phyloP scores from a whole-genome alignment of 1,140 invertebrate species.

The Nomia melanderi region DNA sequence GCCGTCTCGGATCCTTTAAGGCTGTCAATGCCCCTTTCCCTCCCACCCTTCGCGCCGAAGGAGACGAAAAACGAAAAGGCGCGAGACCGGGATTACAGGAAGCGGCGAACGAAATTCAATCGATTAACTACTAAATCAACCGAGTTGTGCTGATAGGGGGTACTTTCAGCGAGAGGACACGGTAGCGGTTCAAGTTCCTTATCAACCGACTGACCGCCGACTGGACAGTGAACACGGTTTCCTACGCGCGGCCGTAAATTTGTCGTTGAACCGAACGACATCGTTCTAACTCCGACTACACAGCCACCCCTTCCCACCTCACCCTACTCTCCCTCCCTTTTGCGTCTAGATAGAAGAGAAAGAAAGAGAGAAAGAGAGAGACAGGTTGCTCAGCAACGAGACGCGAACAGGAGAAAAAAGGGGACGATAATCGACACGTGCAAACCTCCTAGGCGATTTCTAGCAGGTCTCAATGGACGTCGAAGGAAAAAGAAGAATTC shows the following conservation, averaged over 20 bases:
- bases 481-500: not conserved
- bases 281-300: not conserved
- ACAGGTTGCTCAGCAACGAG: too few relatives aligned
- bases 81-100: not conserved
- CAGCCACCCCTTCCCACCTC: not conserved
- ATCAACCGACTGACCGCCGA: not conserved
- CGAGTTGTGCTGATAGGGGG: not conserved
- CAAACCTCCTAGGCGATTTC: conserved; percentile 12
- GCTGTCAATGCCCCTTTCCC: not conserved
- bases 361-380: too few relatives aligned
- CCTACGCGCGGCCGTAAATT: conserved; percentile 10
- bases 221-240: not conserved
- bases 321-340: not conserved
- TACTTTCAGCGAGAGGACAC: not conserved
- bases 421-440: conserved; percentile 12
- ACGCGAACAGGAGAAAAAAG: not conserved
- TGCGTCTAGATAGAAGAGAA: too few relatives aligned
- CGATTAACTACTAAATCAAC: not conserved
- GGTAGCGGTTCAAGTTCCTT: conserved; percentile 5
- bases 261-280: not conserved
- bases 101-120: not conserved
- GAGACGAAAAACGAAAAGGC: too few relatives aligned
- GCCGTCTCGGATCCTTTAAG: not conserved
- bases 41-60: too few relatives aligned
- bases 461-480: not conserved